These are phyloP conservation scores for Luperina nickerlii DNA, from an alignment of 2,888 invertebrate genomes.

Conservation along the genomic window DNA sequence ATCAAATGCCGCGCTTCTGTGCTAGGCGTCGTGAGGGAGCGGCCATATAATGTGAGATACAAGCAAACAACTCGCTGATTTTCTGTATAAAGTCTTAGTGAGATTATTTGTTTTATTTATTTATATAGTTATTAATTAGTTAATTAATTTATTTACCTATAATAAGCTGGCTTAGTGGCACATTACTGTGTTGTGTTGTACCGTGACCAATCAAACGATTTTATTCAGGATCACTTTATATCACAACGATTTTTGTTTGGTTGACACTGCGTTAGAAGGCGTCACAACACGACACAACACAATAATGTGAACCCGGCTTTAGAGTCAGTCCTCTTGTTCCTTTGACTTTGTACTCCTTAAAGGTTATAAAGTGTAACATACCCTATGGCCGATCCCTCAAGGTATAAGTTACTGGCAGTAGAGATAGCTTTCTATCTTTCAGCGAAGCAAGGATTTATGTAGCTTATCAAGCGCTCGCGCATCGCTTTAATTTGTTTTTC, in stretches of 20 bases:
- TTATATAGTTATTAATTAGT: too few relatives aligned
- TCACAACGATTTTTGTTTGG: background rate
- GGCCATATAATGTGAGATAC: conserved; percentile 18
- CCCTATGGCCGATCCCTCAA: conserved; percentile 37
- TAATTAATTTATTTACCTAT: too few relatives aligned
- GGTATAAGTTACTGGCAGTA: conserved; percentile 36
- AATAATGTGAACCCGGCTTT: too few relatives aligned
- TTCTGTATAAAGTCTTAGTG: background rate
- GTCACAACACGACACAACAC: background rate
- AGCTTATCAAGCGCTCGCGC: conserved; percentile 52
- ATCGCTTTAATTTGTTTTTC: conserved; percentile 63
- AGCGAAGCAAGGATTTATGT: conserved; percentile 55
- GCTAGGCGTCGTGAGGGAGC: conserved; percentile 33
- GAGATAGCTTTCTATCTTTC: conserved; percentile 59
- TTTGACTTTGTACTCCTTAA: background rate
- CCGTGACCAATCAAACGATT: too few relatives aligned
- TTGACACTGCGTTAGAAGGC: background rate
- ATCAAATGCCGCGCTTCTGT: conserved; percentile 66
- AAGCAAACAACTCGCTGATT: background rate
- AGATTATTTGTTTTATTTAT: background rate
- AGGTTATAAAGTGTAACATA: conserved; percentile 24
- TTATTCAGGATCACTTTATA: too few relatives aligned
- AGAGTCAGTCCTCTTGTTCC: background rate
- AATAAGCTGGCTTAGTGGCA: too few relatives aligned
- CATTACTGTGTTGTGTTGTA: too few relatives aligned